Base-by-base conservation (phyloP, 2,113 vertebrate genomes). In the Prinia subflava region DNA sequence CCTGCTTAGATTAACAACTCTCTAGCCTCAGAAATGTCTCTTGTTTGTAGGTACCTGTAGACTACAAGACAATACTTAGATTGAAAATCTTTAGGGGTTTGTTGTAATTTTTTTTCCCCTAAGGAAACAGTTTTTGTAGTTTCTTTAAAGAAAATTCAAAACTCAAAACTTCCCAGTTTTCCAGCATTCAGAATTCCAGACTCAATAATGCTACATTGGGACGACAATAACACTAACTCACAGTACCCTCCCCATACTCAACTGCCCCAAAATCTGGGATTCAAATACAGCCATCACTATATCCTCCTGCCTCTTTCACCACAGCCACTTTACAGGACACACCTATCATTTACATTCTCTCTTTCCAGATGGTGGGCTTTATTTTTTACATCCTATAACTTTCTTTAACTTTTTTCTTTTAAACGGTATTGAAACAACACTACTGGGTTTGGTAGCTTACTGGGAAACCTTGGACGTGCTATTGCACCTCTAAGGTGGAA, bases 141-240 rank as follows among this genome's bases (percentile, higher is more conserved):
- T 50, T 78, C 4, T 30, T 55, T 46, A 55, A 60, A 37, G 9
- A 28, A 46, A 67, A n/a, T 4, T n/a, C 15, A 37, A 70, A 67
- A n/a, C 5, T n/a, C 15, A 37, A 70, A 56, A 33, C 23, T 37
- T 76, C 35, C 19, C 24, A 39, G 16, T 63, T 49, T 74, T 71
- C 53, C 65, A 82, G 53, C 37, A 63, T 42, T 67, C 42, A 57
- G 33, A 92, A 89, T 53, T 88, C 30, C 56, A 80, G 24, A 44
- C 31, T 65, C 41, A 70, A 2, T 49, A 49, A 47, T 1, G 1
- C 42, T 44, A 23, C 1, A 7, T 1, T 23, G 8, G n/a, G 9
- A 83, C 3, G 83, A 39, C 10, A 83, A 50, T 2, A 13, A 21
- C 70, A 28, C n/a, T 55, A 60, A 25, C 19, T 35, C 28, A 49